A percentile compares a stretch with the other conserved stretches of the same genome.
Evolutionary conservation across 2,797 vertebrate genomes (phyloP).

Genomic region (Propithecus perrieri): DNA sequence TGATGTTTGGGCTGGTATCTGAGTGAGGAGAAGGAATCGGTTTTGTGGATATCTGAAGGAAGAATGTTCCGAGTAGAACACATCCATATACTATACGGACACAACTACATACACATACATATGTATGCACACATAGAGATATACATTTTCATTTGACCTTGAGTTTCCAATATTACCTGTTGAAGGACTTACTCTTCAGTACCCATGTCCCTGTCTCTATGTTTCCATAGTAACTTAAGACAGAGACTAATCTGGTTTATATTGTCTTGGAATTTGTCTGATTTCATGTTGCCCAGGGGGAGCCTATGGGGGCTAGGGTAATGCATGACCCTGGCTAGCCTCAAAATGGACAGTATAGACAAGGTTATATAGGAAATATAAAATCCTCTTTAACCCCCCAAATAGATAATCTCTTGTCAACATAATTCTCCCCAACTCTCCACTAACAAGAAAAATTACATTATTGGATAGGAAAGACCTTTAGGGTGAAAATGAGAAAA

Average conservation of each 20-base stretch:
- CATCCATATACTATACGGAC: neutral
- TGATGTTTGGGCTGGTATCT: neutral
- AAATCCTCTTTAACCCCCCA: neutral
- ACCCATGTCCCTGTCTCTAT: neutral
- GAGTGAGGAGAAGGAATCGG: neutral
- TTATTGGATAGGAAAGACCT: neutral
- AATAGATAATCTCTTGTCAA: slow-evolving; percentile 14
- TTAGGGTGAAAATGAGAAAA: neutral
- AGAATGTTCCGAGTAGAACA: neutral
- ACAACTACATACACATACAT: neutral
- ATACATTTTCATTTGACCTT: neutral
- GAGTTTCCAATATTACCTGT: neutral
- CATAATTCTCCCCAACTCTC: neutral
- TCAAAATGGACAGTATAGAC: neutral
- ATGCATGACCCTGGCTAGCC: neutral
- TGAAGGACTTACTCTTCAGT: slow-evolving; percentile 4
- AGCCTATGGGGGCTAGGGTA: neutral
- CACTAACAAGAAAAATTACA: neutral
- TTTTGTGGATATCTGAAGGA: neutral
- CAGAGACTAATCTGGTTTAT: neutral
- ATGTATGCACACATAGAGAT: neutral
- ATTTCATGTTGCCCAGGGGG: neutral
- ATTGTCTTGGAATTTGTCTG: slow-evolving; percentile 7
- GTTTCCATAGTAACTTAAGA: slow-evolving; percentile 42
- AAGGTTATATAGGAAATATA: neutral